phyloP scores from a whole-genome alignment of 2,888 invertebrate species.

The Drosophila niveifrons region DNA sequence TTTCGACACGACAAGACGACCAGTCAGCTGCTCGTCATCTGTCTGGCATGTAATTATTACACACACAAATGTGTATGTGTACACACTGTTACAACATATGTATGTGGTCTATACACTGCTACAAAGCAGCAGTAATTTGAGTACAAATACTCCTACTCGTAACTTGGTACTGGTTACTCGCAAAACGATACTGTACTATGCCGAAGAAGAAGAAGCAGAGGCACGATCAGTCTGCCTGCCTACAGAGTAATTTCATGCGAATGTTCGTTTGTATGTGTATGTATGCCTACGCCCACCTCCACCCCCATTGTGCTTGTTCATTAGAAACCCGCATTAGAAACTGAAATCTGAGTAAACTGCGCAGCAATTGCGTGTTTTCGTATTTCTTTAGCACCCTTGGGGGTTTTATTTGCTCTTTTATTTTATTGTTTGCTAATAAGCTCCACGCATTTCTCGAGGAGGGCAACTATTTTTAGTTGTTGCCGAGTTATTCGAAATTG shows the following conservation, averaged over 20 bases:
- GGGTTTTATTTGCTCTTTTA: neutral
- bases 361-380: slow-evolving; percentile 54
- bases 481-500: slow-evolving; percentile 37
- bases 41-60: slow-evolving; percentile 6
- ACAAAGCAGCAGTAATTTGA: slow-evolving; percentile 8
- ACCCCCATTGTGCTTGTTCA: slow-evolving; percentile 25
- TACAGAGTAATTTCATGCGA: neutral
- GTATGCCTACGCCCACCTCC: slow-evolving; percentile 24
- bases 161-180: slow-evolving; percentile 1
- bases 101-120: slow-evolving; percentile 3
- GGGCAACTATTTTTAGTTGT: slow-evolving; percentile 38
- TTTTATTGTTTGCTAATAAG: slow-evolving; percentile 13
- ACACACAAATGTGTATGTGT: neutral
- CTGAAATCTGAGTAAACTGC: slow-evolving; percentile 44
- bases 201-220: neutral
- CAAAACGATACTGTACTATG: neutral
- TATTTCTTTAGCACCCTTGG: neutral
- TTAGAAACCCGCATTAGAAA: slow-evolving; percentile 17
- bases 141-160: neutral
- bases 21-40: slow-evolving; percentile 24
- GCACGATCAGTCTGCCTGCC: neutral
- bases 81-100: neutral
- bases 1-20: slow-evolving; percentile 30
- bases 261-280: neutral
- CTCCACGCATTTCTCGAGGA: slow-evolving; percentile 7